Evolutionary conservation across 2,888 invertebrate species (phyloP).

Genomic region (Strigamia maritima): DNA sequence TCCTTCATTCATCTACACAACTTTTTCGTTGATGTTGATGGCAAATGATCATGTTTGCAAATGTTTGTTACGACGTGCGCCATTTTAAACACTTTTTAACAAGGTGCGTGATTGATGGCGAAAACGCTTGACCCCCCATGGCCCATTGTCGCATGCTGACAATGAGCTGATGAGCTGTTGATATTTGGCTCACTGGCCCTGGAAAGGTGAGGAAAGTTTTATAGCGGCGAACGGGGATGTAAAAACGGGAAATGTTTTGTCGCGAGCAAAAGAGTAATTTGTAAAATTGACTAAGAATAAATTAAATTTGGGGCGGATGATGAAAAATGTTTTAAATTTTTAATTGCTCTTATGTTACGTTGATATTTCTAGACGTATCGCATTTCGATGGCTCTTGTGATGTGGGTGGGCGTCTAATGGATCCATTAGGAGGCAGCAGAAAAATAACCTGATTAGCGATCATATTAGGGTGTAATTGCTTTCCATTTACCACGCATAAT

Average conservation of each 20-base stretch:
- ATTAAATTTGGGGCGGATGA: slow-evolving; percentile 32
- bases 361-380: slow-evolving; percentile 28
- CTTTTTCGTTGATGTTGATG: background rate
- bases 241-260: slow-evolving; percentile 6
- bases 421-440: slow-evolving; percentile 32
- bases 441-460: slow-evolving; percentile 40
- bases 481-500: slow-evolving; percentile 40
- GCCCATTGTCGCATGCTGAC: background rate
- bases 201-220: background rate
- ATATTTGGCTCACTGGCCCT: background rate
- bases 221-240: background rate
- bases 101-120: slow-evolving; percentile 2
- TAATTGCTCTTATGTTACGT: slow-evolving; percentile 31
- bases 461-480: slow-evolving; percentile 41
- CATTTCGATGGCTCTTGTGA: slow-evolving; percentile 25
- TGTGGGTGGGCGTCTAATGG: slow-evolving; percentile 31
- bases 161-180: background rate
- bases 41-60: background rate
- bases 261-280: background rate
- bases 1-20: background rate
- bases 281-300: slow-evolving; percentile 29
- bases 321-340: slow-evolving; percentile 34
- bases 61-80: background rate
- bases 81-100: no score
- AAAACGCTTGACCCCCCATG: slow-evolving; percentile 1